These are phyloP conservation scores for Caiman crocodilus DNA, from an alignment of 2,797 vertebrate species.

Conservation along the genomic window DNA sequence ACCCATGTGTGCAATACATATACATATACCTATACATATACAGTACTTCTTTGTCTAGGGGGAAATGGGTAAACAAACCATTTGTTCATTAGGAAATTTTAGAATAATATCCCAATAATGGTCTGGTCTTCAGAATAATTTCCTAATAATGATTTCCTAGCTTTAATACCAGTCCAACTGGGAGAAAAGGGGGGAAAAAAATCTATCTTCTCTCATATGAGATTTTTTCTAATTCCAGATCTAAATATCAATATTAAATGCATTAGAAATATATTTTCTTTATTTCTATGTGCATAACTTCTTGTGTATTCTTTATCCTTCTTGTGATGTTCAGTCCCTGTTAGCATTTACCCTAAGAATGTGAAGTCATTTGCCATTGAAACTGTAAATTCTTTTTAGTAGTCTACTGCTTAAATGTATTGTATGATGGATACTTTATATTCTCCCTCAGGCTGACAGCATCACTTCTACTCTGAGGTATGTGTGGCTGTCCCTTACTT, in stretches of 20 bases:
- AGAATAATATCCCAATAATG: not conserved
- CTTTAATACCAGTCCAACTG: constrained; percentile 40
- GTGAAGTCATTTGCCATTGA: not conserved
- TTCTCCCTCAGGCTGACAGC: not conserved
- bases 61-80: not conserved
- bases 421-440: not conserved
- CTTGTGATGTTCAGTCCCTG: not conserved
- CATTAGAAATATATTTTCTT: not conserved
- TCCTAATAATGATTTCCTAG: constrained; percentile 41
- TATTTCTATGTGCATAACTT: constrained; percentile 11
- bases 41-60: not conserved
- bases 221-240: constrained; percentile 13
- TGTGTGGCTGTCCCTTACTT: too few relatives aligned
- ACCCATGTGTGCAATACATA: too few relatives aligned
- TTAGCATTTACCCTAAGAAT: not conserved
- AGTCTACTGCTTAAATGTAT: not conserved
- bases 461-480: not conserved
- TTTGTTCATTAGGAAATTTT: constrained; percentile 34
- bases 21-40: not conserved
- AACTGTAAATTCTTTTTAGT: not conserved
- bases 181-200: not conserved
- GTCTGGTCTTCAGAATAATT: constrained; percentile 9
- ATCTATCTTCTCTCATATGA: not conserved
- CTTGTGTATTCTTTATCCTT: not conserved
- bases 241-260: constrained; percentile 17